Evolutionary conservation across 2,113 vertebrate genomes (phyloP), one percentile per base, ranked within the genome.

Genomic region (Panthera leo): DNA sequence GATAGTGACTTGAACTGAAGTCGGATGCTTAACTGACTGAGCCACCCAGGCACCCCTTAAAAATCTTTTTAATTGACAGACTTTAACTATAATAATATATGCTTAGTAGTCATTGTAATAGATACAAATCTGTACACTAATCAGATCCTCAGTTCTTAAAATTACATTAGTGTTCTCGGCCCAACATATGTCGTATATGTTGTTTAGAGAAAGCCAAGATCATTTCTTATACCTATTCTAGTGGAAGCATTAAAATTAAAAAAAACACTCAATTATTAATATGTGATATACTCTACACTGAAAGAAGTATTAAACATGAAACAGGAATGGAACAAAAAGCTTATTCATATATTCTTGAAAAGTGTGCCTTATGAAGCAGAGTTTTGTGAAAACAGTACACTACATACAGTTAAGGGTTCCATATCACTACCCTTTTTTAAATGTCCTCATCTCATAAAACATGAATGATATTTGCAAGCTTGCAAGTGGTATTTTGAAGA

Each of bases 241-340:
- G 48, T 61, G 58, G 68, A 84, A 91, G 86, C 78, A 89, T 79
- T 78, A 91, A 90, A 76, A 78, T 42, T 42, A 25, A 12, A 31
- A 70, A 80, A 92, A 61, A 39, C 4, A 13, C 27, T 84, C 42
- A 80, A 23, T 58, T 94, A 94, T 21, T 89, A 84, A 96, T 29
- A 90, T 21, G 68, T 25, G 92, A 85, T 67, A 89, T 73, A 91
- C 39, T 92, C 19, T 61, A 96, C 83, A 48, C 21, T 51, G 48
- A 91, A 88, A 78, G 29, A 96, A 95, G 36, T 80, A 65, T 82
- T 65, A 58, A 89, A 95, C 76, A 94, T 65, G n/a, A 80, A 75
- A 87, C 21, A 89, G 53, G 31, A 63, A 88, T 29, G 85, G 67
- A 93, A 73, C n/a, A 82, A 93, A 92, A 85, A 58, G 51, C 36